These are phyloP conservation scores for Solea senegalensis DNA, from an alignment of 2,113 vertebrate species.

Conservation along the genomic window DNA sequence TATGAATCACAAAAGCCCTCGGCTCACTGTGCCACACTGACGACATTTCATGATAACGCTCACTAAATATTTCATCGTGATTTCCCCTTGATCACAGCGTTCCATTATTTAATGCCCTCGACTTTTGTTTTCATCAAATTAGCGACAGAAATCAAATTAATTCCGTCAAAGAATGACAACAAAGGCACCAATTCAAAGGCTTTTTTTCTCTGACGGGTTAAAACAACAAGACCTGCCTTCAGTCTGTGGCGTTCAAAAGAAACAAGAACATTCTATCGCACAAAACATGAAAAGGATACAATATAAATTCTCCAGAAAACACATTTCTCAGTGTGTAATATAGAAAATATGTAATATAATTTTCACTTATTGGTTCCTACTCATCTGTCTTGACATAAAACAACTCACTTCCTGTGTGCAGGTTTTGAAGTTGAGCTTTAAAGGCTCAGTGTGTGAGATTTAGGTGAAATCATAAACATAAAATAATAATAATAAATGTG, in stretches of 20 bases:
- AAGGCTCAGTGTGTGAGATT: too few relatives aligned
- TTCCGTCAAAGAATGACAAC: not conserved
- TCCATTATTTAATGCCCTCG: not conserved
- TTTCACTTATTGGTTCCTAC: too few relatives aligned
- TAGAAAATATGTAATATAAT: too few relatives aligned
- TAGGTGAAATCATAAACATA: too few relatives aligned
- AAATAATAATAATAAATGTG: too few relatives aligned
- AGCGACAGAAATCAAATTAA: not conserved
- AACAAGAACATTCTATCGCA: not conserved
- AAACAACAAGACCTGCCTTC: not conserved
- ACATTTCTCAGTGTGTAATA: too few relatives aligned
- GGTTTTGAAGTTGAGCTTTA: too few relatives aligned
- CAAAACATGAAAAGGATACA: too few relatives aligned
- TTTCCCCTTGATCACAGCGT: not conserved
- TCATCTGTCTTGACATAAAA: too few relatives aligned
- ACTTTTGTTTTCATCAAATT: not conserved
- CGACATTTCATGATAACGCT: not conserved
- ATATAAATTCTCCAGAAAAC: too few relatives aligned
- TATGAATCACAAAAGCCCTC: not conserved
- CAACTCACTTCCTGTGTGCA: too few relatives aligned
- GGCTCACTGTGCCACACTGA: not conserved
- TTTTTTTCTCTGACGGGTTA: slow-evolving; percentile 18
- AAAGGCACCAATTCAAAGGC: slow-evolving; percentile 5
- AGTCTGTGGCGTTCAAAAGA: not conserved
- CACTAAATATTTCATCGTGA: not conserved